phyloP scores from a whole-genome alignment of 2,113 vertebrate species.

The Xerus inauris region DNA sequence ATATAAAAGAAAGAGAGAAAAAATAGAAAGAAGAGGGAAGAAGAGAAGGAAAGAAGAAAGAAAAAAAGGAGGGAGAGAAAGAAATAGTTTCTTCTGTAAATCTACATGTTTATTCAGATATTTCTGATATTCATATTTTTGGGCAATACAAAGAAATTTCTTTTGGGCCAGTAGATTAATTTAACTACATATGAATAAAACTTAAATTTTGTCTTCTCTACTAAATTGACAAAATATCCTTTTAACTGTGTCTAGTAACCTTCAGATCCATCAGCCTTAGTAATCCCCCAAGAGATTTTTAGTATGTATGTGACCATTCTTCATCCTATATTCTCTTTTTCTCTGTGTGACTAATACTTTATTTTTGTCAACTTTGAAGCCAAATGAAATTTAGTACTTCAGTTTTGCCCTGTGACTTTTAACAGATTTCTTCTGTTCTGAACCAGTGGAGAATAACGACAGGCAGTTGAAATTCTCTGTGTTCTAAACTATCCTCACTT shows the following conservation, averaged over 20 bases:
- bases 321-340: not conserved
- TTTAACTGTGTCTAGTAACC: not conserved
- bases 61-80: not conserved
- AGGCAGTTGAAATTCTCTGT: conserved; percentile 39
- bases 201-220: not conserved
- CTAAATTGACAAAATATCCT: not conserved
- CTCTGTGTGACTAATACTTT: not conserved
- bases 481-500: not conserved
- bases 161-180: not conserved
- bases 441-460: conserved; percentile 49
- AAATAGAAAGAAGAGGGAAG: not conserved
- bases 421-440: conserved; percentile 68
- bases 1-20: not conserved
- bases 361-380: conserved; percentile 19
- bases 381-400: conserved; percentile 62
- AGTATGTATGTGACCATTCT: not conserved
- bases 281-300: not conserved
- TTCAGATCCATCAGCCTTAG: not conserved
- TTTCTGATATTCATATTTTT: not conserved
- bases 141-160: not conserved
- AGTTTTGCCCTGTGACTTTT: conserved; percentile 23
- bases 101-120: not conserved
- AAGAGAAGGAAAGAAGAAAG: no score
- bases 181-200: not conserved
- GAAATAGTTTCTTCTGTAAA: not conserved